phyloP scores from a whole-genome alignment of 2,888 invertebrate genomes.

The Coenonympha arcania region DNA sequence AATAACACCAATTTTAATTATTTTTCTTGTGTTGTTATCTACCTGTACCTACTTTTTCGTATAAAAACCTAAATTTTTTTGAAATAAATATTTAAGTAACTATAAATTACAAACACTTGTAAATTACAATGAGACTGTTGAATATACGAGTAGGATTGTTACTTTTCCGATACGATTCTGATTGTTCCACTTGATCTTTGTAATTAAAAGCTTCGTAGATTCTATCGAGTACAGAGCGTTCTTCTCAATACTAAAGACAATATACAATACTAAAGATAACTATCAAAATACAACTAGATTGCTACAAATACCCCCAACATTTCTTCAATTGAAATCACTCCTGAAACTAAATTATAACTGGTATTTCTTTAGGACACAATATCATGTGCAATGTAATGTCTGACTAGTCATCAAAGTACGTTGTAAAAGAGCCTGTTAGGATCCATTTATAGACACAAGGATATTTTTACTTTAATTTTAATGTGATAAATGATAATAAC shows the following conservation, averaged over 20 bases:
- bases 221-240: too few species aligned
- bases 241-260: too few species aligned
- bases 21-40: not conserved
- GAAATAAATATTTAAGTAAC: too few species aligned
- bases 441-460: too few species aligned
- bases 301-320: too few species aligned
- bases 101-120: slow-evolving; percentile 2
- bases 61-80: not conserved
- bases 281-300: too few species aligned
- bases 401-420: too few species aligned
- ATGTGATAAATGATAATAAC: not conserved
- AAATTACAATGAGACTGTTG: slow-evolving; percentile 11
- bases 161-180: slow-evolving; percentile 4
- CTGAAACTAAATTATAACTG: too few species aligned
- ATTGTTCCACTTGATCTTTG: slow-evolving; percentile 8
- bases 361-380: too few species aligned
- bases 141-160: slow-evolving; percentile 2
- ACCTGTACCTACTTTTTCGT: not conserved
- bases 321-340: too few species aligned
- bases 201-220: slow-evolving; percentile 15
- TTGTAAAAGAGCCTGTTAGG: too few species aligned
- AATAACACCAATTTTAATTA: too few species aligned
- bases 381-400: not conserved
- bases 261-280: not conserved
- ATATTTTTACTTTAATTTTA: not conserved